These are phyloP conservation scores for Ginglymostoma cirratum DNA, from an alignment of 2,113 vertebrate genomes.

Conservation along the genomic window DNA sequence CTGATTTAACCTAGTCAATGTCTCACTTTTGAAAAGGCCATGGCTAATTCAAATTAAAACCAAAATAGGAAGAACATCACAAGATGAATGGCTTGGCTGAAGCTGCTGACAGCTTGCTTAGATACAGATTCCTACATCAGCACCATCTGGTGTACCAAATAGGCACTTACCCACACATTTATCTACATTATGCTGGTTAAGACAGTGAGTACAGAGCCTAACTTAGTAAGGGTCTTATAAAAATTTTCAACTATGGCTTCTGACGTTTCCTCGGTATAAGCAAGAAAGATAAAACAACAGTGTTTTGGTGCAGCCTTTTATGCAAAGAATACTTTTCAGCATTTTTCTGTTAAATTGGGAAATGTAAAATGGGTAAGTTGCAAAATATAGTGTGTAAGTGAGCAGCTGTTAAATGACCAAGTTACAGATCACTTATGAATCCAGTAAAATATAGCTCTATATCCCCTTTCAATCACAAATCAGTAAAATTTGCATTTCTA, in stretches of 20 bases:
- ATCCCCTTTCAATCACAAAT: background rate
- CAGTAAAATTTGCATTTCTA: background rate
- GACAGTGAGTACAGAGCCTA: background rate
- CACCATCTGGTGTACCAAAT: conserved; percentile 7
- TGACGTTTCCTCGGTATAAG: background rate
- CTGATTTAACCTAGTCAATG: background rate
- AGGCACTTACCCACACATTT: conserved; percentile 1
- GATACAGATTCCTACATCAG: background rate
- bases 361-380: background rate
- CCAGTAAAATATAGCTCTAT: background rate
- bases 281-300: background rate
- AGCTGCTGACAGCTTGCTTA: background rate
- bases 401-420: background rate
- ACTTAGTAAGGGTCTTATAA: background rate
- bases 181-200: background rate
- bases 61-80: background rate
- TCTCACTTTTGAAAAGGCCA: background rate
- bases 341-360: background rate
- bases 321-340: background rate
- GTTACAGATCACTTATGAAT: background rate
- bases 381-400: background rate
- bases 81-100: conserved; percentile 8
- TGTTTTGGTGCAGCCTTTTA: background rate
- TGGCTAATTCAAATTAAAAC: background rate
- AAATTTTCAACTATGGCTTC: background rate